A percentile compares a stretch with the other conserved stretches of the same genome.
phyloP scores from a whole-genome alignment of 2,797 vertebrate species.

The Huso huso region DNA sequence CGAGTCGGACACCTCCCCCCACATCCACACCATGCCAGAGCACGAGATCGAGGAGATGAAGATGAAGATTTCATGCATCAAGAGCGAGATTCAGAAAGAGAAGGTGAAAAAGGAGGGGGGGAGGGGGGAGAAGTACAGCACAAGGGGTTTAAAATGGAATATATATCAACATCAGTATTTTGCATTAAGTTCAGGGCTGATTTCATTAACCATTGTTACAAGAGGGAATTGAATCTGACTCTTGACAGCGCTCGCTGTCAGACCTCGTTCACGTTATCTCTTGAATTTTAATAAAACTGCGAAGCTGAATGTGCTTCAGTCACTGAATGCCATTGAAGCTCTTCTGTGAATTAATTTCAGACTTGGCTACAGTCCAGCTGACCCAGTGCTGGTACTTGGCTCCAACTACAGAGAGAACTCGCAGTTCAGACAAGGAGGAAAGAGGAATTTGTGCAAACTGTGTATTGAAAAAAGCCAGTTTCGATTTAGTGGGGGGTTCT shows the following conservation, averaged over 20 bases:
- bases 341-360: background rate
- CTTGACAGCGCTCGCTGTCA: no score
- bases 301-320: no score
- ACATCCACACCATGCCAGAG: slow-evolving; percentile 83
- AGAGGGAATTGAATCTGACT: no score
- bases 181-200: no score
- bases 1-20: slow-evolving; percentile 79
- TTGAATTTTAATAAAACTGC: no score
- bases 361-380: background rate
- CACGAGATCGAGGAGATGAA: slow-evolving; percentile 96
- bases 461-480: no score
- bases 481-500: no score
- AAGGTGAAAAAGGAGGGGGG: slow-evolving; percentile 53
- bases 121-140: no score
- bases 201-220: no score
- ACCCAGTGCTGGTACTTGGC: background rate
- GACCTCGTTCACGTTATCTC: no score
- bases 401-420: background rate
- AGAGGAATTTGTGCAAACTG: background rate
- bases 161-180: no score
- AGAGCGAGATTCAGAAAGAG: slow-evolving; percentile 94
- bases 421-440: background rate
- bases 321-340: background rate
- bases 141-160: no score
- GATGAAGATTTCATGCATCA: slow-evolving; percentile 90